A percentile compares a stretch with the other conserved stretches of the same genome.
Evolutionary conservation across 2,888 invertebrate species (phyloP).

Genomic region (Resseliella maxima): DNA sequence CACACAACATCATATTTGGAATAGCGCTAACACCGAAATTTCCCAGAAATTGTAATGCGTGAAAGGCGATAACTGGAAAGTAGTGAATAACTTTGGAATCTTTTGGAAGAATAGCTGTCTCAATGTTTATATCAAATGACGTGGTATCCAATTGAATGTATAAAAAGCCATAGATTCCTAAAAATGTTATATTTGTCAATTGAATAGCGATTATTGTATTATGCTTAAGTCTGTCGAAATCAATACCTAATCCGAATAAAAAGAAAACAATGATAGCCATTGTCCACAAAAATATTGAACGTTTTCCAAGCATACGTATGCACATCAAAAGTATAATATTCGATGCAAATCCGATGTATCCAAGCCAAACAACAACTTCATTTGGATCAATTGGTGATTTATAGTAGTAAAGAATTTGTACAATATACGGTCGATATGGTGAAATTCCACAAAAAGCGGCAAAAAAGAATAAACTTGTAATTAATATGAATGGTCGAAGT

Average conservation of each 20-base stretch:
- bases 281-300: background rate
- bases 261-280: background rate
- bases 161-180: background rate
- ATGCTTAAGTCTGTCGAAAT: background rate
- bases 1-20: slow-evolving; percentile 8
- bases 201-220: background rate
- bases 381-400: slow-evolving; percentile 65
- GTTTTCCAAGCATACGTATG: background rate
- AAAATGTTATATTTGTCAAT: no score
- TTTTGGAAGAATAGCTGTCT: background rate
- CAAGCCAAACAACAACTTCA: slow-evolving; percentile 68
- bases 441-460: slow-evolving; percentile 69
- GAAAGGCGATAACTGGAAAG: background rate
- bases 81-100: background rate
- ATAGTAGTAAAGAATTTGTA: slow-evolving; percentile 69
- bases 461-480: slow-evolving; percentile 70
- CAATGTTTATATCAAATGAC: background rate
- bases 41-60: background rate
- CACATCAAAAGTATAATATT: background rate
- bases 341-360: background rate
- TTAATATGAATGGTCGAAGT: slow-evolving; percentile 69
- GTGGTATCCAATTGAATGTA: background rate
- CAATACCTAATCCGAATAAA: background rate
- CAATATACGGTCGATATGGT: slow-evolving; percentile 71
- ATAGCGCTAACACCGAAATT: background rate